Evolutionary conservation across 2,888 invertebrate species (phyloP).

Genomic region (Mythimna vitellina): DNA sequence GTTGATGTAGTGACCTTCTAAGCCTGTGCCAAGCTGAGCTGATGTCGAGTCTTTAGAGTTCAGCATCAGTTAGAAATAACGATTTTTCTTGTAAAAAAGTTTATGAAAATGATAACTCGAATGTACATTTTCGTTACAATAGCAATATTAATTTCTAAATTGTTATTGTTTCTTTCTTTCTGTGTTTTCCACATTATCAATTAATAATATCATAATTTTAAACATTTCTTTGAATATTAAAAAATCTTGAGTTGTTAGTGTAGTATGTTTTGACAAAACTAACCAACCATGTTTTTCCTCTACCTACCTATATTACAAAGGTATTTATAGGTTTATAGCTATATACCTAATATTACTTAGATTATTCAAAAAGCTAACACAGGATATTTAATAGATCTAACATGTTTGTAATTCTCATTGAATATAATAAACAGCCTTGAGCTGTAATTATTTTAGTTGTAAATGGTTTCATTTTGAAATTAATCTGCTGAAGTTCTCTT

Average conservation of each 20-base stretch:
- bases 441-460: slow-evolving; percentile 30
- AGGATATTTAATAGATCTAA: slow-evolving; percentile 43
- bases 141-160: background rate
- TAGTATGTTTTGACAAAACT: background rate
- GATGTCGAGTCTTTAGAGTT: too few species aligned
- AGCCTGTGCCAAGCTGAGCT: background rate
- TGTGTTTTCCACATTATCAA: background rate
- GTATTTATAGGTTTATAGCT: too few species aligned
- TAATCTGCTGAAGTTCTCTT: background rate
- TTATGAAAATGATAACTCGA: too few species aligned
- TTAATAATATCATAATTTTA: background rate
- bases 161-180: background rate
- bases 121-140: background rate
- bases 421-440: slow-evolving; percentile 39
- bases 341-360: too few species aligned
- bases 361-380: slow-evolving; percentile 1
- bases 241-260: slow-evolving; percentile 4
- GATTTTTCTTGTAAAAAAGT: too few species aligned
- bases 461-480: slow-evolving; percentile 28
- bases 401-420: slow-evolving; percentile 28
- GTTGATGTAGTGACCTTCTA: background rate
- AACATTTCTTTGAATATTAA: slow-evolving; percentile 2
- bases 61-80: too few species aligned
- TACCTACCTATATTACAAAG: background rate
- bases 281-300: slow-evolving; percentile 16